A percentile compares a stretch with the other conserved stretches of the same genome.
These are phyloP conservation scores for Discoglossus pictus DNA, from an alignment of 2,797 vertebrate species.

Conservation along the genomic window DNA sequence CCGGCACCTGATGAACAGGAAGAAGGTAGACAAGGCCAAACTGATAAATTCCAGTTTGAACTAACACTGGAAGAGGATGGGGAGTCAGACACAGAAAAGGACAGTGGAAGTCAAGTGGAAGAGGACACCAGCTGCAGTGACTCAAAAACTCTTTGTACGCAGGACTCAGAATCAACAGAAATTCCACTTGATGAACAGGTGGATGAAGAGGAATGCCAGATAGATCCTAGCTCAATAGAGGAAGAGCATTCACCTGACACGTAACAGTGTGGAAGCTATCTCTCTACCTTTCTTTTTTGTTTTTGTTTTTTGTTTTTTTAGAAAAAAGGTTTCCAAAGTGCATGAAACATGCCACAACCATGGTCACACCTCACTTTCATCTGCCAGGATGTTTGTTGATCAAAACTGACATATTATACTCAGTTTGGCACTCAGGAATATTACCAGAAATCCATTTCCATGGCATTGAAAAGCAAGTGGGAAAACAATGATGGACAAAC, in stretches of 20 bases:
- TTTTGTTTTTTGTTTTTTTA: conserved; percentile 48
- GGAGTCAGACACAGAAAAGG: conserved; percentile 96
- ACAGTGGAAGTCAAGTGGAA: conserved; percentile 93
- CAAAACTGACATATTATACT: conserved; percentile 81
- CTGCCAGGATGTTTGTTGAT: conserved; percentile 76
- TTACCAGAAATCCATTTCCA: conserved; percentile 74
- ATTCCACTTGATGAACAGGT: conserved; percentile 94
- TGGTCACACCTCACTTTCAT: conserved; percentile 74
- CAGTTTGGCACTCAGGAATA: conserved; percentile 98
- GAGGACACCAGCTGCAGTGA: conserved; percentile 97
- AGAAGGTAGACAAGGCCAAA: conserved; percentile 83
- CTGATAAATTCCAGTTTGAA: conserved; percentile 98
- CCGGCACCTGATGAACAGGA: conserved; percentile 86
- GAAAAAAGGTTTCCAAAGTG: conserved; percentile 78
- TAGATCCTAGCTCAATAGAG: conserved; percentile 73
- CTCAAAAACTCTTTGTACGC: conserved; percentile 97
- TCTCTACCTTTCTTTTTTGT: conserved; percentile 52
- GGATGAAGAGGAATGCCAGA: conserved; percentile 78
- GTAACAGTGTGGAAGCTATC: conserved; percentile 76
- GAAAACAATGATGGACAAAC: conserved; percentile 56
- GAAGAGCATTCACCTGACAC: conserved; percentile 78
- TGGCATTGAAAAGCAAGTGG: conserved; percentile 57
- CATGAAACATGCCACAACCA: conserved; percentile 78
- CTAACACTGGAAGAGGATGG: conserved; percentile 95
- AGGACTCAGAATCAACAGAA: conserved; percentile 97